A percentile compares a stretch with the other conserved stretches of the same genome.
Evolutionary conservation across 2,113 vertebrate species (phyloP).

Genomic region (Mesocricetus auratus): DNA sequence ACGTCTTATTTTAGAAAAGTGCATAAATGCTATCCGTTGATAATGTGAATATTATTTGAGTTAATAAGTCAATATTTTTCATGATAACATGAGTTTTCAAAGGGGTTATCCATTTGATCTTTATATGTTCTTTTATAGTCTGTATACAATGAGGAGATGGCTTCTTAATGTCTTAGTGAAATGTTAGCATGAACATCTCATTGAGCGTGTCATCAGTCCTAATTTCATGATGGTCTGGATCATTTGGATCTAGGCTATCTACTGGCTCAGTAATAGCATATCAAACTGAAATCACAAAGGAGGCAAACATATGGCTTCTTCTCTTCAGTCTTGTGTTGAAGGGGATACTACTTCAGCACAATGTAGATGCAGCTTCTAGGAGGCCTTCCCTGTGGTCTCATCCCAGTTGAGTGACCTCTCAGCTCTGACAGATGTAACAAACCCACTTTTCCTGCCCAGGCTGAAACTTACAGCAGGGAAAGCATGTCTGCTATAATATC

Average conservation of each 20-base stretch:
- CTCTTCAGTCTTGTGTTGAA: background rate
- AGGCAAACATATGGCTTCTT: background rate
- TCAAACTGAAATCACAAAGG: background rate
- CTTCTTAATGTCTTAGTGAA: background rate
- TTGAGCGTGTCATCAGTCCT: background rate
- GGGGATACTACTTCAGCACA: background rate
- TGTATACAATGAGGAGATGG: background rate
- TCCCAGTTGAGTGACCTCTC: background rate
- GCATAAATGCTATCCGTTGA: conserved; percentile 16
- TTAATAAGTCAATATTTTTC: background rate
- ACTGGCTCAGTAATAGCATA: background rate
- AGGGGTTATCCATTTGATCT: background rate
- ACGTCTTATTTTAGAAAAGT: conserved; percentile 3
- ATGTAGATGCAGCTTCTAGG: background rate
- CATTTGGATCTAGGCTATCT: background rate
- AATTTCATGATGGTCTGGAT: background rate
- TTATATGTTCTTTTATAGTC: background rate
- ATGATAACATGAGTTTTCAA: background rate
- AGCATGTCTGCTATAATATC: background rate
- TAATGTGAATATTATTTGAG: background rate
- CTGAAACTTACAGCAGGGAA: background rate
- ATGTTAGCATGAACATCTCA: background rate
- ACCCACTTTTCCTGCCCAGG: background rate
- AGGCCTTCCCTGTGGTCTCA: background rate
- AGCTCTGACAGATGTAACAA: background rate